Percentiles rank a stretch among this genome's conserved stretches.
Conservation (phyloP, 2,797 vertebrate genomes). For the Tenualosa ilisha region DNA sequence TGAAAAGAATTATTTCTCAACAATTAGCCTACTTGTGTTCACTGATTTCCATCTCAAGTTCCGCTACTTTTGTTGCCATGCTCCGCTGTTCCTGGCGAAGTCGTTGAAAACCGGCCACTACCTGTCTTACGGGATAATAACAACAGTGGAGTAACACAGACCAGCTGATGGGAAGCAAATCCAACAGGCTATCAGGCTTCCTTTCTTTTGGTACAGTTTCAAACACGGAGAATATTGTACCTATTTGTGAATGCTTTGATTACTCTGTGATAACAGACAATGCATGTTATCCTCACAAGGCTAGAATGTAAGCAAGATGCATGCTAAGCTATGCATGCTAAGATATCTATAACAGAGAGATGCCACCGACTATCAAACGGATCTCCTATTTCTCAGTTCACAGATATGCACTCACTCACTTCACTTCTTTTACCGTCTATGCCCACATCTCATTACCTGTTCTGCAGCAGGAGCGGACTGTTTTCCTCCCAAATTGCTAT, state of each 20-base stretch:
- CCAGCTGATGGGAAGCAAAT: background rate
- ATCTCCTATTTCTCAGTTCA: background rate
- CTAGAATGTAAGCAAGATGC: no score
- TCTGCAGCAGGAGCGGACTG: slow-evolving; percentile 45
- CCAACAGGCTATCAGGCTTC: no score
- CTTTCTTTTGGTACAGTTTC: no score
- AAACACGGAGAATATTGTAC: no score
- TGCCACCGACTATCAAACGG: background rate
- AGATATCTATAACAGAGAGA: no score
- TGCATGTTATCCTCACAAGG: no score
- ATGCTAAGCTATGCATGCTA: no score
- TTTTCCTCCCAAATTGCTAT: slow-evolving; percentile 34
- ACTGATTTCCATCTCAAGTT: slow-evolving; percentile 77
- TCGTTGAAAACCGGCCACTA: slow-evolving; percentile 76
- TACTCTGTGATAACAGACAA: no score
- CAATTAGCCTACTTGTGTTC: slow-evolving; percentile 67
- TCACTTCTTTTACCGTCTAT: no score
- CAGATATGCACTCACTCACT: background rate
- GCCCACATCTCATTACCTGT: slow-evolving; percentile 36
- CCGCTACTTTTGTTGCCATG: slow-evolving; percentile 73
- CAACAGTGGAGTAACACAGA: background rate
- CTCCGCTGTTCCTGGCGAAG: slow-evolving; percentile 76
- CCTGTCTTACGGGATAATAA: slow-evolving; percentile 53
- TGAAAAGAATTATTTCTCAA: background rate
- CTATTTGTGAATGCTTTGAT: no score